phyloP scores from a whole-genome alignment of 2,113 vertebrate species.

The Elanoides forficatus region DNA sequence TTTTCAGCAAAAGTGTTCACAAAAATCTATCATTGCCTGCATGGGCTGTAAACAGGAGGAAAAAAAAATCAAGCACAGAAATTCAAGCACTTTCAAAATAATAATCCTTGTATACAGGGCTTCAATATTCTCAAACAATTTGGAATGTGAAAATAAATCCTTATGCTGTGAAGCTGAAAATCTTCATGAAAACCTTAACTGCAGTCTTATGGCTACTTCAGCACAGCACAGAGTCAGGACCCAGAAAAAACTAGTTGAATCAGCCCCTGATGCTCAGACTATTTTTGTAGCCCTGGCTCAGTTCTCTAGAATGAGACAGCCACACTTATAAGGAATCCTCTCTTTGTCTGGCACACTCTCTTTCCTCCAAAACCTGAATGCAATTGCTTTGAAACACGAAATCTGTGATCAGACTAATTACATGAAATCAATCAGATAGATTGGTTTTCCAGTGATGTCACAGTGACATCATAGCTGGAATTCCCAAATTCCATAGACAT shows the following conservation, averaged over 20 bases:
- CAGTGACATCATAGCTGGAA: background rate
- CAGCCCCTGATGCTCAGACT: background rate
- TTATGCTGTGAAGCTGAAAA: background rate
- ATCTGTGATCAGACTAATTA: background rate
- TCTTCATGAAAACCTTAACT: background rate
- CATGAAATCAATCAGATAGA: background rate
- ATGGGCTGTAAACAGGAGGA: background rate
- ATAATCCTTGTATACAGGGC: background rate
- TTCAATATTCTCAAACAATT: background rate
- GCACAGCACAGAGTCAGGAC: background rate
- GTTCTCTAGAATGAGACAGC: background rate
- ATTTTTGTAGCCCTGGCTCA: background rate
- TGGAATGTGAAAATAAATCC: background rate
- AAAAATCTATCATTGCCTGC: background rate
- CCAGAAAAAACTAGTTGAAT: background rate
- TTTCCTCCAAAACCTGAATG: background rate
- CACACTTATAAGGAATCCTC: background rate
- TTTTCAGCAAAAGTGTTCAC: slow-evolving; percentile 20
- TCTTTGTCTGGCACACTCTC: background rate
- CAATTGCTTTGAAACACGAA: background rate
- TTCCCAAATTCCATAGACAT: background rate
- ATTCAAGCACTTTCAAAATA: background rate
- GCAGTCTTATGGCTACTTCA: background rate
- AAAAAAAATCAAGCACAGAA: background rate
- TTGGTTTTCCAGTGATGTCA: background rate